Evolutionary conservation across 1,140 invertebrate genomes (phyloP).

Genomic region (Pseudomyrmex concolor): DNA sequence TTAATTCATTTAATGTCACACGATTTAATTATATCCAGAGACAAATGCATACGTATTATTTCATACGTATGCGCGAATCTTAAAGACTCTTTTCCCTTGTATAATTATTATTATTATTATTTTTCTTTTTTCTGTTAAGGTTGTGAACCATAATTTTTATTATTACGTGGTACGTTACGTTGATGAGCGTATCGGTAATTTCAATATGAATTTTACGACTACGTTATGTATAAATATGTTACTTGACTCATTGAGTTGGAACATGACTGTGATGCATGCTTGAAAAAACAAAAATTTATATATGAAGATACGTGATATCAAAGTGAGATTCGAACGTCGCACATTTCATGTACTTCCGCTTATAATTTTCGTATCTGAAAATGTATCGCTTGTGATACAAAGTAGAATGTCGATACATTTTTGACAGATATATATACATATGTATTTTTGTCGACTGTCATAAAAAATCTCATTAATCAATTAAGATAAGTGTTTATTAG

Average conservation of each 20-base stretch:
- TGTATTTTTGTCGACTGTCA: not conserved
- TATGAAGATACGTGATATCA: not conserved
- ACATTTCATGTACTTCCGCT: too few relatives aligned
- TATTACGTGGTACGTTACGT: not conserved
- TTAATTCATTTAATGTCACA: too few relatives aligned
- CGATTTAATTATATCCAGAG: too few relatives aligned
- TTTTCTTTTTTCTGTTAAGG: not conserved
- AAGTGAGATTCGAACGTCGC: not conserved
- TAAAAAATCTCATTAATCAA: slow-evolving; percentile 18
- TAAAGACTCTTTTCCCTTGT: not conserved
- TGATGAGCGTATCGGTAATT: not conserved
- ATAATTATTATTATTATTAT: too few relatives aligned
- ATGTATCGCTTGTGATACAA: not conserved
- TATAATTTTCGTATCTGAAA: too few relatives aligned
- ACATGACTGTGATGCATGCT: slow-evolving; percentile 4
- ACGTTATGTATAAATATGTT: slow-evolving; percentile 19
- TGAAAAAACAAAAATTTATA: not conserved
- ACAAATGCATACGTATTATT: not conserved
- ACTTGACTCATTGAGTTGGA: slow-evolving; percentile 8
- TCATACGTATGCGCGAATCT: not conserved
- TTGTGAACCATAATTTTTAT: slow-evolving; percentile 10
- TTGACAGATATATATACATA: not conserved
- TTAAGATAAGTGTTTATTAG: not conserved
- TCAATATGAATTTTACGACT: not conserved
- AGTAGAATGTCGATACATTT: slow-evolving; percentile 5